Evolutionary conservation across 1,140 invertebrate species (phyloP), one percentile per base, ranked within the genome.

Genomic region (Papilio dardanus): DNA sequence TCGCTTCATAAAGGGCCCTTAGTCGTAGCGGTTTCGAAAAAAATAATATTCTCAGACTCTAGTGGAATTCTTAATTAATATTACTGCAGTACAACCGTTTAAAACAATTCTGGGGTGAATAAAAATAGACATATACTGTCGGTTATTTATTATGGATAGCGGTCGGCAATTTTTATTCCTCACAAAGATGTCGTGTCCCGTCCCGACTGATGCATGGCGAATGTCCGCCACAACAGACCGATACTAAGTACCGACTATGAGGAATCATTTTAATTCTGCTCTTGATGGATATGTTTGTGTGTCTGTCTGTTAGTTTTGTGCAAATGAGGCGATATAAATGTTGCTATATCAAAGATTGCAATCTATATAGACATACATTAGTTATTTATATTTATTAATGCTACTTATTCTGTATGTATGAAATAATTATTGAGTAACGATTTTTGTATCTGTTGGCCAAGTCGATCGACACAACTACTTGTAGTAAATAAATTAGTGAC

Each of bases 131-230:
- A 76, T 75, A 71, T 77, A 77, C 66, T 79, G 54, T 68, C 46
- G 65, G 69, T 79, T 78, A 79, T 82, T 81, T 74, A 78, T 83
- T 78, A 79, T 76, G 78, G 80, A 76, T 76, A 78, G 67, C 73
- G 74, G 68, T 71, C 77, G 76, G 86, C 80, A 83, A 88, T 89
- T 86, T 88, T 88, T 89, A 86, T 82, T 79, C 81, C 78, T 83
- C 83, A 82, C 71, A 33, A 76, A 77, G 75, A 79, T 77, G 76
- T 74, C 76, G 58, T 76, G 81, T 83, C 77, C 79, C 76, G 81
- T 87, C 82, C 80, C 62, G 71, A 69, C 77, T 89, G 87, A 91
- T 88, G 83, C 77, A 91, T 89, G 77, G 82, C 82, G 76, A 46
- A 69, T 84, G 86, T 88, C 87, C 88, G 89, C 76, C 76, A 74